Conservation (phyloP, 2,797 vertebrate genomes). For the Cetoscarus ocellatus region DNA sequence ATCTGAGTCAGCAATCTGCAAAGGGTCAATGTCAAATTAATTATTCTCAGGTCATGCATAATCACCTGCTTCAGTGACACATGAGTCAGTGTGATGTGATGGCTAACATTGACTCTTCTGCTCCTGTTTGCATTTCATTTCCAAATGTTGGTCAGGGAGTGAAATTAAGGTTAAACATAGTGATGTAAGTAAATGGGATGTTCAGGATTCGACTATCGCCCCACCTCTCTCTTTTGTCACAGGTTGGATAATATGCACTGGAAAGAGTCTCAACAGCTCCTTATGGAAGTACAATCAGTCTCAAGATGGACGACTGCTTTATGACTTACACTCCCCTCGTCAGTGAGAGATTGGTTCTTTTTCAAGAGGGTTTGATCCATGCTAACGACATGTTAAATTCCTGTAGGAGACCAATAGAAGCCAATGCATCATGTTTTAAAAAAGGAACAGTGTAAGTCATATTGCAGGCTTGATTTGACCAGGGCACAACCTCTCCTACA, state of each 20-base stretch:
- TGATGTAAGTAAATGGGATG: conserved; percentile 1
- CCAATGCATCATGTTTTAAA: conserved; percentile 43
- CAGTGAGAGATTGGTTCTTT: conserved; percentile 34
- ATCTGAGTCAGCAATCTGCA: conserved; percentile 58
- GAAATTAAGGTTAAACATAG: conserved; percentile 18
- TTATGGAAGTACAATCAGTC: conserved; percentile 81
- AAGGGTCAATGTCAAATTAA: conserved; percentile 74
- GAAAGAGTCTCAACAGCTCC: conserved; percentile 84
- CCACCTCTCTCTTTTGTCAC: conserved; percentile 82
- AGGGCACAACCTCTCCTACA: conserved; percentile 83
- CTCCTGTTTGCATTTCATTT: conserved; percentile 24
- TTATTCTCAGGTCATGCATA: conserved; percentile 70
- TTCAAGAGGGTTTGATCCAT: conserved; percentile 48
- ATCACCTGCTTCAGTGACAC: conserved; percentile 54
- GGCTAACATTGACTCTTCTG: conserved; percentile 31
- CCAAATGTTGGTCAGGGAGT: conserved; percentile 34
- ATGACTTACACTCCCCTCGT: conserved; percentile 82
- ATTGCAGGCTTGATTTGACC: conserved; percentile 82
- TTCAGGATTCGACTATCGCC: conserved; percentile 49
- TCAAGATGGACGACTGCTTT: conserved; percentile 85
- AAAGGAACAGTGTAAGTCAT: conserved; percentile 78
- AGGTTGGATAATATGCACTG: conserved; percentile 79
- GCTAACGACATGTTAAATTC: conserved; percentile 51
- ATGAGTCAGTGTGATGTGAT: conserved; percentile 34
- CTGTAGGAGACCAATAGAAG: conserved; percentile 54